phyloP scores from a whole-genome alignment of 2,797 vertebrate genomes.

The Urosaurus nigricauda region DNA sequence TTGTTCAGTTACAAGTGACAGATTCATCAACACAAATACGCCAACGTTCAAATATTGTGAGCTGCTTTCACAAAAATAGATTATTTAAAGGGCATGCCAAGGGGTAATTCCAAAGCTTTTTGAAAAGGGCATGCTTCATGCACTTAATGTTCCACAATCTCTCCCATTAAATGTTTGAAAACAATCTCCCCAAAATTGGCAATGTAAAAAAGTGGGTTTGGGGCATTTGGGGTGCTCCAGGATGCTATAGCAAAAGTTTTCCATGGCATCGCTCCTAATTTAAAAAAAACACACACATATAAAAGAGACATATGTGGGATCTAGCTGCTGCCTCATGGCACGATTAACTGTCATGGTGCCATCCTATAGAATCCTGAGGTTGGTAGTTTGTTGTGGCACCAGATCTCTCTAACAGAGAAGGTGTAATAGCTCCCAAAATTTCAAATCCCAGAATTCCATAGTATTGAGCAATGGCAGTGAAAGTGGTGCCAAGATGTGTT shows the following conservation, averaged over 20 bases:
- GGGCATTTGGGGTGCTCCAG: too few relatives aligned
- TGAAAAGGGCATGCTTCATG: conserved; percentile 19
- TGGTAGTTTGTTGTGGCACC: too few relatives aligned
- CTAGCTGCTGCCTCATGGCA: too few relatives aligned
- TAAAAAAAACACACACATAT: not conserved
- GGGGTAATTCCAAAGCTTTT: conserved; percentile 43
- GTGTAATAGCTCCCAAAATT: too few relatives aligned
- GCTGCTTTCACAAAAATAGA: conserved; percentile 49
- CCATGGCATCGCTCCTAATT: not conserved
- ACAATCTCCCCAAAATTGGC: not conserved
- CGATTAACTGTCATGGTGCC: too few relatives aligned
- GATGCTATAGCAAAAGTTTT: not conserved
- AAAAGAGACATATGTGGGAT: too few relatives aligned
- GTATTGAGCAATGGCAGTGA: too few relatives aligned
- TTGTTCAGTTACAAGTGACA: conserved; percentile 61
- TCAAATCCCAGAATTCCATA: too few relatives aligned
- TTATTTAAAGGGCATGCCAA: conserved; percentile 59
- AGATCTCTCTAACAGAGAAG: too few relatives aligned
- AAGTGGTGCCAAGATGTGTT: too few relatives aligned
- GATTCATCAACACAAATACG: conserved; percentile 64
- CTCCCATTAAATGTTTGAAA: conserved; percentile 21
- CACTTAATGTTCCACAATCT: conserved; percentile 19
- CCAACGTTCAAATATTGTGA: conserved; percentile 48
- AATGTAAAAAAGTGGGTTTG: too few relatives aligned
- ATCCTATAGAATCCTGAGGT: too few relatives aligned